Evolutionary conservation across 1,140 invertebrate genomes (phyloP), one percentile per base, ranked within the genome.

Genomic region (Physella acuta): DNA sequence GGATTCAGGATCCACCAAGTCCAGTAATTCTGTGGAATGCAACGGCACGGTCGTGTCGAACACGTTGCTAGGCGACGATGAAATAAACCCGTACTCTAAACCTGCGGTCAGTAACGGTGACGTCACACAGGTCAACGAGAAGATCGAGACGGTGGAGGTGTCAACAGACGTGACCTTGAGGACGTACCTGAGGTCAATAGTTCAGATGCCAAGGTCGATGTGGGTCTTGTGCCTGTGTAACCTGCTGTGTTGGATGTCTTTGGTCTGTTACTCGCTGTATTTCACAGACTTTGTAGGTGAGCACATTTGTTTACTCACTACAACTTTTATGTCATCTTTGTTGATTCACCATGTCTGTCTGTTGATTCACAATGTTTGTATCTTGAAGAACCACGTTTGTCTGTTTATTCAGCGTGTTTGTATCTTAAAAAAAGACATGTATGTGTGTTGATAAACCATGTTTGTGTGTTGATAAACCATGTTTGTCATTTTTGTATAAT

Each of bases 211-310:
- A 0, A 85, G 87, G 68, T 95, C 93, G 1, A 85, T 98, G 67
- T 88, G 91, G 44, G 90, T 94, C 75, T 88, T 98, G 0, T 98
- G 95, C 78, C 72, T 97, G 2, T 97, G 95, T 0, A 98, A 98
- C 86, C 87, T 97, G 0, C 97, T 97, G 83, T 97, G 94, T 79
- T 98, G 95, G 96, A 97, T 96, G 94, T 93, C 94, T 0, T 92
- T 98, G 67, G 94, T 98, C 1, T 97, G 94, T 82, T 98, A 98
- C 80, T 97, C 95, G 0, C 86, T 98, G 0, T 98, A 97, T 83
- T 98, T 98, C 81, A 98, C 96, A 0, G 95, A 98, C 85, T 98
- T 97, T 82, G 95, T 98, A 5, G 96, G 66, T 68, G 28, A 28
- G 66, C 60, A 5, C 4, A 55, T 55, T 55, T 55, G 20, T 20